Percentiles rank a stretch among this genome's conserved stretches.
These are phyloP conservation scores for Drepanosiphum platanoidis DNA, from an alignment of 2,888 invertebrate genomes.

Conservation along the genomic window DNA sequence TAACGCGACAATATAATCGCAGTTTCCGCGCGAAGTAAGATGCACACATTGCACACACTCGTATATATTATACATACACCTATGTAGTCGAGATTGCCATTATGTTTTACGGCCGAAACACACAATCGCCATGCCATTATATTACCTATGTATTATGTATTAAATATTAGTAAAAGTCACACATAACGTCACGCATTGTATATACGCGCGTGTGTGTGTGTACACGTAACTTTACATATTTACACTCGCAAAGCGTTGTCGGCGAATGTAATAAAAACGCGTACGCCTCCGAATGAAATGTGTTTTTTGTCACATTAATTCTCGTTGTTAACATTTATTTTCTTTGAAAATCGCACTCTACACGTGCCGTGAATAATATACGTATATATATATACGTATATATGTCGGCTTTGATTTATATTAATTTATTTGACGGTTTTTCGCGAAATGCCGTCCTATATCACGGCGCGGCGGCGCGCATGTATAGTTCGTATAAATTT, in stretches of 20 bases:
- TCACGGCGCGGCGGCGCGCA: background rate
- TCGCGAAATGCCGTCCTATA: background rate
- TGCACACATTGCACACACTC: background rate
- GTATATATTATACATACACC: background rate
- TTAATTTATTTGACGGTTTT: background rate
- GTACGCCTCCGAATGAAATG: background rate
- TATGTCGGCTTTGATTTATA: background rate
- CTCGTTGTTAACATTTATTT: slow-evolving; percentile 33
- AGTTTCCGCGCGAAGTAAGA: background rate
- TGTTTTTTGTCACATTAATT: slow-evolving; percentile 22
- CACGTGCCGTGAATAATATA: slow-evolving; percentile 7
- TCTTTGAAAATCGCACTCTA: slow-evolving; percentile 1
- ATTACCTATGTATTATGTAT: background rate
- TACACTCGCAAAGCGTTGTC: slow-evolving; percentile 1
- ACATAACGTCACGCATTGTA: background rate
- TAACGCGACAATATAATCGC: background rate
- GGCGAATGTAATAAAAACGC: background rate
- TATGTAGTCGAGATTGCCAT: background rate
- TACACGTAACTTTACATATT: slow-evolving; percentile 13
- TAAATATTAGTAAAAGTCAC: slow-evolving; percentile 28
- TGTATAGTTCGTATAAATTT: background rate
- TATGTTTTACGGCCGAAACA: background rate
- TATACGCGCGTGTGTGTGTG: background rate
- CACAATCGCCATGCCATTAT: background rate
- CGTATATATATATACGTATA: background rate